Conservation (phyloP, 1,140 invertebrate species). For the Aphis gossypii region DNA sequence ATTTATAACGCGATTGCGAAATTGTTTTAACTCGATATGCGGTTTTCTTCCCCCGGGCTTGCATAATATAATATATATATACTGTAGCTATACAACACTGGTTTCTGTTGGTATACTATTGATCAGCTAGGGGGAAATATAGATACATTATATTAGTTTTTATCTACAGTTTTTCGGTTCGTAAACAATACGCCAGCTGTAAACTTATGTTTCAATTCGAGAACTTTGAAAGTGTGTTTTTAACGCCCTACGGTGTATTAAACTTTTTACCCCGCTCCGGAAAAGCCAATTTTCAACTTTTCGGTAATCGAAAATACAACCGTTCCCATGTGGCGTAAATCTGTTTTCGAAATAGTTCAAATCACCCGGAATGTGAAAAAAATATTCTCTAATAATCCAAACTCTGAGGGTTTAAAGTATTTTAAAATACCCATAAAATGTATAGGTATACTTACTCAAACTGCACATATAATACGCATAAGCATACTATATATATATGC, state of each 20-base stretch:
- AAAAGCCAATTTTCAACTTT: constrained; percentile 53
- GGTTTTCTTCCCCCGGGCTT: background rate
- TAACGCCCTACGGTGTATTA: background rate
- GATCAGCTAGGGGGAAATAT: constrained; percentile 12
- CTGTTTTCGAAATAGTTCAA: constrained; percentile 27
- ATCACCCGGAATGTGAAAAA: constrained; percentile 35
- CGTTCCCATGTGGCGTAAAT: constrained; percentile 18
- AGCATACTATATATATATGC: background rate
- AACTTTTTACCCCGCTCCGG: constrained; percentile 16
- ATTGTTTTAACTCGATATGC: constrained; percentile 55
- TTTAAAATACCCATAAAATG: background rate
- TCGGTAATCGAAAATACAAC: constrained; percentile 46
- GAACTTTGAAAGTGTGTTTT: constrained; percentile 28
- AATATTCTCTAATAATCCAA: constrained; percentile 30
- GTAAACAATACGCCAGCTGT: constrained; percentile 16
- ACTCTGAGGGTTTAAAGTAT: background rate
- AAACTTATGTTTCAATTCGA: constrained; percentile 51
- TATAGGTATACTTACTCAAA: background rate
- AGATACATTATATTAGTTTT: constrained; percentile 12
- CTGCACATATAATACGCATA: background rate
- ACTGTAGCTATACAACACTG: background rate
- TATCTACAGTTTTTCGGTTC: constrained; percentile 2
- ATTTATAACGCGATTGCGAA: constrained; percentile 49
- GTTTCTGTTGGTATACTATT: background rate
- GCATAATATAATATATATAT: background rate